Conservation (phyloP, 92 coral and sea anemone species). For the Diadumene lineata region DNA sequence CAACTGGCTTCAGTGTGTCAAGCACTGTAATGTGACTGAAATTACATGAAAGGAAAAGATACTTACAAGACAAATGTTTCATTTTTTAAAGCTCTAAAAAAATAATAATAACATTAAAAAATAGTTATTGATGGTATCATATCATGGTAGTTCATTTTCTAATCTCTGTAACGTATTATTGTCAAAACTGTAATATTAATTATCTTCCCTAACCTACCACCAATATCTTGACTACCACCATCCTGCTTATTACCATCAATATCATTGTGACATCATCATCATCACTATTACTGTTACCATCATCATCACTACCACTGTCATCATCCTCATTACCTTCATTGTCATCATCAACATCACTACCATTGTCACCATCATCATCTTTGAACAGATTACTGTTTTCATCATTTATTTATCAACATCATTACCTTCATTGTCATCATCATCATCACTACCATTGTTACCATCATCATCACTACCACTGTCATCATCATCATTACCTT, state of each 20-base stretch:
- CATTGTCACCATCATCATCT: background rate
- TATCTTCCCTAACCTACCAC: background rate
- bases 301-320: background rate
- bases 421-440: background rate
- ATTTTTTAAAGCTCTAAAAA: constrained; percentile 86
- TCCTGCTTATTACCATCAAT: background rate
- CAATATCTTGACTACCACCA: background rate
- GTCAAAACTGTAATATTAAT: too few species aligned
- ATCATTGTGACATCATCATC: background rate
- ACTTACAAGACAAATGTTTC: constrained; percentile 97
- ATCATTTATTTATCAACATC: background rate
- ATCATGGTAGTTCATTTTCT: too few species aligned
- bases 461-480: too few species aligned
- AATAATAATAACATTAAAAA: background rate
- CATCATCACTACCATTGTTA: too few species aligned
- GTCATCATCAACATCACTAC: background rate
- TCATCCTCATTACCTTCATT: background rate
- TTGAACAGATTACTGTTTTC: too few species aligned
- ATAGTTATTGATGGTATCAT: too few species aligned
- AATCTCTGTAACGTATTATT: too few species aligned
- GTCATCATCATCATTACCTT: too few species aligned
- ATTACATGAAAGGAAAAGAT: background rate
- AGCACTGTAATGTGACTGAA: background rate
- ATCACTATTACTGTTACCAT: background rate
- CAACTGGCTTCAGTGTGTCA: too few species aligned